Evolutionary conservation across 2,888 invertebrate species (phyloP), one percentile per base, ranked within the genome.

Genomic region (Achlya flavicornis): DNA sequence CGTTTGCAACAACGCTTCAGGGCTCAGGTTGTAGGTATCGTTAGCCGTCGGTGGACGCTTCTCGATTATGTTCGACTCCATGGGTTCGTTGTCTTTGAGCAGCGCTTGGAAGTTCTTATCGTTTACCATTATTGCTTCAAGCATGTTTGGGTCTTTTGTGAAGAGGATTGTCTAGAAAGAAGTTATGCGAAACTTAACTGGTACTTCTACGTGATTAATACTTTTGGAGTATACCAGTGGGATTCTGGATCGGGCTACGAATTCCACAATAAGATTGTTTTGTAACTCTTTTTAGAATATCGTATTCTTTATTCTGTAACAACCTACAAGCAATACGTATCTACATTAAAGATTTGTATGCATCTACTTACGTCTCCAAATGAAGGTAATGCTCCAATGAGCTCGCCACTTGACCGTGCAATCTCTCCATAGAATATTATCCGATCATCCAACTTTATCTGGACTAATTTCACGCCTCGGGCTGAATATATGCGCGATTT

Each of bases 401-500:
- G 94, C 64, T 96, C 96, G 3, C 97, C 97, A 79, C 96, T 96
- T 7, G 97, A 96, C 75, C 96, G 94, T 0, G 96, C 96, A 64
- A 98, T 97, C 89, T 98, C 97, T 0, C 98, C 98, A 75, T 95
- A 95, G 87, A 98, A 98, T 80, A 98, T 96, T 41, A 95, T 84
- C 61, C 86, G 86, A 16, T 95, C 95, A 83, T 97, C 97, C 64
- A 97, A 84, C 67, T 93, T 94, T 38, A 98, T 95, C 67, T 95
- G 94, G 12, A 97, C 90, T 76, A 97, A 94, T 75, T 95, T 95
- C 7, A 96, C 96, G 60, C 98, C 98, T 66, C 97, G 95, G 65
- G 96, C 95, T 0, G 97, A 97, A 87, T 98, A 96, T 74, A 97
- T 97, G 67, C 98, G 94, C 0, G 97, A 97, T 87, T 97, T 97